Conservation (phyloP, 2,113 vertebrate genomes). For the Athene cunicularia region DNA sequence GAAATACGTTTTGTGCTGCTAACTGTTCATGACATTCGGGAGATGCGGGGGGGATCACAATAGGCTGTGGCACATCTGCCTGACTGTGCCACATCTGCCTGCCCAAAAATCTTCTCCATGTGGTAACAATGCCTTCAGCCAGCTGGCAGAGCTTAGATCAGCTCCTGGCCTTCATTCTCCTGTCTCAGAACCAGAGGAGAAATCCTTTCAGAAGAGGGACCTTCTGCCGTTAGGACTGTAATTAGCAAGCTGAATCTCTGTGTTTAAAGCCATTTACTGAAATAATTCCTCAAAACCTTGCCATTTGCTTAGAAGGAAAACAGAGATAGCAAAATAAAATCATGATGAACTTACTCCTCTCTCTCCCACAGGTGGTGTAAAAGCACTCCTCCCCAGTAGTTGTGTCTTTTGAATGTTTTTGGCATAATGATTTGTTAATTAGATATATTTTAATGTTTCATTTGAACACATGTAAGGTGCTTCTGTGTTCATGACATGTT, state of each 20-base stretch:
- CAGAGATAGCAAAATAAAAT: neutral
- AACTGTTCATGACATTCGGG: neutral
- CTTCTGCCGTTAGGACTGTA: neutral
- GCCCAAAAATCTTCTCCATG: neutral
- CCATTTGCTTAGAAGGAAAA: neutral
- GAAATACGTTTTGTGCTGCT: neutral
- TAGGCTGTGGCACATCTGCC: neutral
- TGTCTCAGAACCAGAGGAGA: neutral
- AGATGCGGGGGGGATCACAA: neutral
- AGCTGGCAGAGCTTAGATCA: neutral
- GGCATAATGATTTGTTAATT: neutral
- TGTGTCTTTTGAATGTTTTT: neutral
- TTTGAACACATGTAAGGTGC: neutral
- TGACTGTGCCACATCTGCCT: neutral
- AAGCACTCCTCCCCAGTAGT: neutral
- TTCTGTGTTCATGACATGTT: neutral
- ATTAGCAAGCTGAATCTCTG: neutral
- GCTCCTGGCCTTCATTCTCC: neutral
- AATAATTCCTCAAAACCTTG: neutral
- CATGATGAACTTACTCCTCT: neutral
- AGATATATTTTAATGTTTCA: neutral
- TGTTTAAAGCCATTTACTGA: neutral
- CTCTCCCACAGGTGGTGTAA: neutral
- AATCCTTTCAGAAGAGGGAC: neutral
- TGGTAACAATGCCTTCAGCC: neutral